phyloP scores from a whole-genome alignment of 2,888 invertebrate species.

The Fabriciana adippe region DNA sequence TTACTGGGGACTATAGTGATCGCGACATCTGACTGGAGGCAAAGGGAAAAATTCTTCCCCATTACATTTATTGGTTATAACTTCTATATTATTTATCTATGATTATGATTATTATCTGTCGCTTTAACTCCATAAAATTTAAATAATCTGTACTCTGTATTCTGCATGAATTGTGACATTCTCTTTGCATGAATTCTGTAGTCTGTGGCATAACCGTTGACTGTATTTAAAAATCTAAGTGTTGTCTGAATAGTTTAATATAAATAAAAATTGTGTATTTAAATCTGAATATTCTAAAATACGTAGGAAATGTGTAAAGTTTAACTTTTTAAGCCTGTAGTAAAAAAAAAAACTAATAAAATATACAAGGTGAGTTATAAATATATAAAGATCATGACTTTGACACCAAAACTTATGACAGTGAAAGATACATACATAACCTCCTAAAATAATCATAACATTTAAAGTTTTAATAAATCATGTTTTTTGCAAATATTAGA shows the following conservation, averaged over 20 bases:
- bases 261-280: background rate
- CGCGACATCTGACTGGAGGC: too few relatives aligned
- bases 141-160: background rate
- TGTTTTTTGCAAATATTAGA: constrained; percentile 59
- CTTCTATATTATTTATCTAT: background rate
- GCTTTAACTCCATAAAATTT: background rate
- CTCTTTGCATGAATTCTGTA: background rate
- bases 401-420: constrained; percentile 22
- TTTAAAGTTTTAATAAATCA: constrained; percentile 42
- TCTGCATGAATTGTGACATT: background rate
- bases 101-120: background rate
- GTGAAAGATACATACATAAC: constrained; percentile 40
- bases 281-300: too few relatives aligned
- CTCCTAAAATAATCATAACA: constrained; percentile 36
- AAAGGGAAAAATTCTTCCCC: too few relatives aligned
- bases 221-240: constrained; percentile 2
- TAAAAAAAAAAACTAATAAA: background rate
- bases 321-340: too few relatives aligned
- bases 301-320: too few relatives aligned
- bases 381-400: background rate
- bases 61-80: too few relatives aligned
- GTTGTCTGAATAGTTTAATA: background rate
- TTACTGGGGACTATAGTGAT: too few relatives aligned
- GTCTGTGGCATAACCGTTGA: background rate
- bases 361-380: constrained; percentile 7